Percentiles rank a stretch among this genome's conserved stretches.
Evolutionary conservation across 2,888 invertebrate species (phyloP).

Genomic region (Heliconius ethilla): DNA sequence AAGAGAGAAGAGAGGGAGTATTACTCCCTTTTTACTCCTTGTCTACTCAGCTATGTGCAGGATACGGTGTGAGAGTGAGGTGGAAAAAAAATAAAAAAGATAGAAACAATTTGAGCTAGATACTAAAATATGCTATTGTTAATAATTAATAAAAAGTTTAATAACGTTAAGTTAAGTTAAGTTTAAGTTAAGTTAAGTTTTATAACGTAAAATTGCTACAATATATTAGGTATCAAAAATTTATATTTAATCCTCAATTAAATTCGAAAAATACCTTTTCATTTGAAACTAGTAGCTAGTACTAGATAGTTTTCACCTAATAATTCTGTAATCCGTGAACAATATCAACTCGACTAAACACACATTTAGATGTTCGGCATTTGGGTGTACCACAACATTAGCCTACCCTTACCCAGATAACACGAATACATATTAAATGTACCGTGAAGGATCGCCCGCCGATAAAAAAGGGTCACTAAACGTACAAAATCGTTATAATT

Average conservation of each 20-base stretch:
- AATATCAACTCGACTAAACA: slow-evolving; percentile 31
- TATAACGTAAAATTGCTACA: background rate
- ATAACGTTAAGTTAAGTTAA: too few species aligned
- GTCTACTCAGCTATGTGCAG: too few species aligned
- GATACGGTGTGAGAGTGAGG: too few species aligned
- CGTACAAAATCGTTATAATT: slow-evolving; percentile 34
- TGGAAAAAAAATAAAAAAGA: background rate
- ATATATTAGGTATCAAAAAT: background rate
- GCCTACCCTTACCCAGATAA: slow-evolving; percentile 31
- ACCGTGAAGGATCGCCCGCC: slow-evolving; percentile 33
- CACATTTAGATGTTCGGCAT: slow-evolving; percentile 25
- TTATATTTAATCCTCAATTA: background rate
- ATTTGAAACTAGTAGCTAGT: too few species aligned
- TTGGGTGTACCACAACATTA: slow-evolving; percentile 31
- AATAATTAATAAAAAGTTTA: too few species aligned
- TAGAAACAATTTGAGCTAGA: too few species aligned
- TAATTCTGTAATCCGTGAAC: slow-evolving; percentile 28
- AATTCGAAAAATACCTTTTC: background rate
- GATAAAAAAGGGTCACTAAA: slow-evolving; percentile 35
- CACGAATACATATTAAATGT: slow-evolving; percentile 37
- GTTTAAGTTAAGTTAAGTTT: too few species aligned
- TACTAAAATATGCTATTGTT: too few species aligned
- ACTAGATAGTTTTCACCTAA: background rate
- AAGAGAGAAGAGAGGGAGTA: too few species aligned
- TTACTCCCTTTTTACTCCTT: too few species aligned